These are phyloP conservation scores for Myrmecophaga tridactyla DNA, from an alignment of 2,113 vertebrate species.

Conservation along the genomic window DNA sequence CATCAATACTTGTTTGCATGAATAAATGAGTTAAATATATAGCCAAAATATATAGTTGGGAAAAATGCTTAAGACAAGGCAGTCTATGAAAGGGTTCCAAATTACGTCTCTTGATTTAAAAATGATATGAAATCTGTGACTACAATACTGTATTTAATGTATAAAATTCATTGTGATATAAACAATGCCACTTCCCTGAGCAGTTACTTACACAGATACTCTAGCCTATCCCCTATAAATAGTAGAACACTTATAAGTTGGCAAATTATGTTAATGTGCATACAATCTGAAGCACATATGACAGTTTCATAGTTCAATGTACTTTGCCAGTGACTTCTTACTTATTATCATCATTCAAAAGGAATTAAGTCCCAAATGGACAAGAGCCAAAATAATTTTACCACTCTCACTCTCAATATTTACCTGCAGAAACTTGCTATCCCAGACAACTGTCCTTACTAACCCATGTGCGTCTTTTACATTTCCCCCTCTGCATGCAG, in stretches of 20 bases:
- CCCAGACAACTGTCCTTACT: neutral
- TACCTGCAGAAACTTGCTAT: neutral
- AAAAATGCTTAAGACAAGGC: conserved; percentile 1
- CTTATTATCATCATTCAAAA: neutral
- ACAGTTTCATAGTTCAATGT: conserved; percentile 3
- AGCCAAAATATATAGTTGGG: neutral
- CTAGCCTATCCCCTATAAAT: neutral
- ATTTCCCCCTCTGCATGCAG: neutral
- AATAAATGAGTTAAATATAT: neutral
- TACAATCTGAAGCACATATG: neutral
- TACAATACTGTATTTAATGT: neutral
- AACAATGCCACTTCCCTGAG: neutral
- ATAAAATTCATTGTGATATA: neutral
- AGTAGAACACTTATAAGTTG: neutral
- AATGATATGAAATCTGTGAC: neutral
- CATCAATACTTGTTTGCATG: neutral
- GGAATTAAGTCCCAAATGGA: neutral
- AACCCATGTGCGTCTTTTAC: neutral
- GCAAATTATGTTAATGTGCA: neutral
- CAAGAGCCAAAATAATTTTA: neutral
- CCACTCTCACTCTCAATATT: neutral
- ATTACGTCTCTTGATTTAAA: conserved; percentile 34
- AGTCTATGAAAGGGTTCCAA: neutral
- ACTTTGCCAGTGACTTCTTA: neutral
- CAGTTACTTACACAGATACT: neutral